Percentiles rank a stretch among this genome's conserved stretches.
These are phyloP conservation scores for Leptinotarsa juncta DNA, from an alignment of 2,888 invertebrate species.

Conservation along the genomic window DNA sequence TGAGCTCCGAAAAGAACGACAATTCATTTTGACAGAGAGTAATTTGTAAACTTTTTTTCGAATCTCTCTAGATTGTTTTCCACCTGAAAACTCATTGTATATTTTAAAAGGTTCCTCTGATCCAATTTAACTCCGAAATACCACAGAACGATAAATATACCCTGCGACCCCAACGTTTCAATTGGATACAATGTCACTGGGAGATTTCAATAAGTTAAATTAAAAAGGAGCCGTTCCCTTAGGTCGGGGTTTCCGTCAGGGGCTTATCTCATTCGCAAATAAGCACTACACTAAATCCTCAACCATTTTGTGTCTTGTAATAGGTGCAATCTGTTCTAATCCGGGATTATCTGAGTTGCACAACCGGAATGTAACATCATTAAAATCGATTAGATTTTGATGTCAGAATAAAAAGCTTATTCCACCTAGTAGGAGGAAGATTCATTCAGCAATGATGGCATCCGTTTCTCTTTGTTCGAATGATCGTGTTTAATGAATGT, in stretches of 20 bases:
- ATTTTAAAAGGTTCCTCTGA: conserved; percentile 25
- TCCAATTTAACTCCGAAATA: conserved; percentile 22
- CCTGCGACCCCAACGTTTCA: conserved; percentile 22
- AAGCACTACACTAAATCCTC: conserved; percentile 45
- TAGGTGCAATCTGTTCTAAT: conserved; percentile 53
- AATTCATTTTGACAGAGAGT: not conserved
- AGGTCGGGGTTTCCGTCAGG: conserved; percentile 18
- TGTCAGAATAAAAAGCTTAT: conserved; percentile 48
- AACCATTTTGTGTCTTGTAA: conserved; percentile 52
- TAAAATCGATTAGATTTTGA: conserved; percentile 53
- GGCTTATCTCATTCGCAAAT: conserved; percentile 45
- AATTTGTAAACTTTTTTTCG: conserved; percentile 7
- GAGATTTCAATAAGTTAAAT: conserved; percentile 38
- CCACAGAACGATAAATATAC: conserved; percentile 26
- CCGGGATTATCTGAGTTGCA: conserved; percentile 52
- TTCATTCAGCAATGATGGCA: too few species aligned
- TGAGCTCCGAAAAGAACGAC: too few species aligned
- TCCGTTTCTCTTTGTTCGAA: too few species aligned
- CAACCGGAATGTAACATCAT: conserved; percentile 50
- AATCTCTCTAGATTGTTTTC: not conserved
- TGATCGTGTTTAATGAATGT: too few species aligned
- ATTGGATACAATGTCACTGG: conserved; percentile 26
- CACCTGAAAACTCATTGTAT: conserved; percentile 18
- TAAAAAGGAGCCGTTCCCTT: conserved; percentile 25
- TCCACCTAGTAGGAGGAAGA: conserved; percentile 26